Percentiles rank a stretch among this genome's conserved stretches.
phyloP scores from a whole-genome alignment of 1,140 invertebrate genomes.

The Drosophila sproati region DNA sequence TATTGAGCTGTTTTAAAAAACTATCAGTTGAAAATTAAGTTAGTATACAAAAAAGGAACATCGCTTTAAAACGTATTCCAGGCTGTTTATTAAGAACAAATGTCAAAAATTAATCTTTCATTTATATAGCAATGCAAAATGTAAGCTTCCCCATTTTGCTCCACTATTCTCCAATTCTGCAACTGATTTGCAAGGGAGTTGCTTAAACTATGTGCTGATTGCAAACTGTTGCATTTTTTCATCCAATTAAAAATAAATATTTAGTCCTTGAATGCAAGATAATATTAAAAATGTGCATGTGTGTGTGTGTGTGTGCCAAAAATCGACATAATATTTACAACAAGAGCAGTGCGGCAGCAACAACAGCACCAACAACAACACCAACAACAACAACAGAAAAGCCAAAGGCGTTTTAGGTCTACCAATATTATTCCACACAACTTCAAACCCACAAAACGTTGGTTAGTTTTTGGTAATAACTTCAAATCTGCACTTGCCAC shows the following conservation, averaged over 20 bases:
- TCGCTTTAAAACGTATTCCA: no score
- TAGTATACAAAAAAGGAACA: no score
- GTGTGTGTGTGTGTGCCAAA: conserved; percentile 18
- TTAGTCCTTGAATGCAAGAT: not conserved
- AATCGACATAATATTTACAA: conserved; percentile 70
- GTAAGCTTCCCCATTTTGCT: no score
- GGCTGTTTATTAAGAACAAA: no score
- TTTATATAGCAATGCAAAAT: not conserved
- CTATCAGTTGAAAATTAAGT: no score
- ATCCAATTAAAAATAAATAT: conserved; percentile 1
- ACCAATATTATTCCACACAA: conserved; percentile 85
- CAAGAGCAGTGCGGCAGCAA: conserved; percentile 53
- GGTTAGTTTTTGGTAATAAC: conserved; percentile 85
- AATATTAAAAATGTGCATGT: not conserved
- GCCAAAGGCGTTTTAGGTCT: conserved; percentile 79
- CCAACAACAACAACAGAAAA: conserved; percentile 59
- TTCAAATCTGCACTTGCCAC: conserved; percentile 84
- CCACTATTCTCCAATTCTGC: not conserved
- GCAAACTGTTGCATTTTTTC: conserved; percentile 2
- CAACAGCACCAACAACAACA: conserved; percentile 64
- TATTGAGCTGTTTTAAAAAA: no score
- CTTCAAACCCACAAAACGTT: conserved; percentile 85
- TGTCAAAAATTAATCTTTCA: no score
- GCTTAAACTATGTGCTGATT: not conserved
- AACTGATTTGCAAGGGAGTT: conserved; percentile 6